Conservation (phyloP, 2,113 vertebrate species). For the Antennarius striatus region DNA sequence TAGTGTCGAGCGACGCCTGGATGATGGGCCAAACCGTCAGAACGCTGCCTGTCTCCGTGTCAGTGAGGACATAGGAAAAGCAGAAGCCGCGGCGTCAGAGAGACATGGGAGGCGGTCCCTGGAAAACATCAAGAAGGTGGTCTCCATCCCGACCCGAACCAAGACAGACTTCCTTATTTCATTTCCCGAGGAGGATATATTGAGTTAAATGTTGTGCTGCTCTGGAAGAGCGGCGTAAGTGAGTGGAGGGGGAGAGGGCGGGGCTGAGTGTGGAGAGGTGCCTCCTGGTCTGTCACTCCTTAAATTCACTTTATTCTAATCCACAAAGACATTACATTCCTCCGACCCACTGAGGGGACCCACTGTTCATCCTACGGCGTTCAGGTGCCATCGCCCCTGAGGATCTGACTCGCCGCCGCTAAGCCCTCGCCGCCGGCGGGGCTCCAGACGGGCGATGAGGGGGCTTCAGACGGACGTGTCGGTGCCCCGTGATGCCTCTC, state of each 20-base stretch:
- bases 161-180: constrained; percentile 76
- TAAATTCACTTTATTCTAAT: constrained; percentile 38
- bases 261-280: constrained; percentile 25
- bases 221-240: constrained; percentile 51
- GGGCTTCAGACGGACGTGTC: constrained; percentile 26
- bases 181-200: constrained; percentile 75
- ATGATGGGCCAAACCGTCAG: constrained; percentile 71
- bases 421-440: constrained; percentile 32
- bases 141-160: constrained; percentile 62
- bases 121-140: constrained; percentile 72
- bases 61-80: constrained; percentile 67
- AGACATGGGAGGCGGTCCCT: constrained; percentile 54
- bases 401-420: constrained; percentile 30
- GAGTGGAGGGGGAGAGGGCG: constrained; percentile 19
- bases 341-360: constrained; percentile 5
- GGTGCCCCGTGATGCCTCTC: constrained; percentile 60
- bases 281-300: constrained; percentile 33
- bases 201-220: constrained; percentile 65
- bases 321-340: constrained; percentile 28
- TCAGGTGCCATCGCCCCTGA: constrained; percentile 31
- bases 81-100: constrained; percentile 60
- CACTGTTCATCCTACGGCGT: constrained; percentile 31
- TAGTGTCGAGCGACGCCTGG: constrained; percentile 65
- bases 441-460: constrained; percentile 35
- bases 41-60: constrained; percentile 63